phyloP scores from a whole-genome alignment of 2,888 invertebrate genomes.

The Chloroclysta siterata region DNA sequence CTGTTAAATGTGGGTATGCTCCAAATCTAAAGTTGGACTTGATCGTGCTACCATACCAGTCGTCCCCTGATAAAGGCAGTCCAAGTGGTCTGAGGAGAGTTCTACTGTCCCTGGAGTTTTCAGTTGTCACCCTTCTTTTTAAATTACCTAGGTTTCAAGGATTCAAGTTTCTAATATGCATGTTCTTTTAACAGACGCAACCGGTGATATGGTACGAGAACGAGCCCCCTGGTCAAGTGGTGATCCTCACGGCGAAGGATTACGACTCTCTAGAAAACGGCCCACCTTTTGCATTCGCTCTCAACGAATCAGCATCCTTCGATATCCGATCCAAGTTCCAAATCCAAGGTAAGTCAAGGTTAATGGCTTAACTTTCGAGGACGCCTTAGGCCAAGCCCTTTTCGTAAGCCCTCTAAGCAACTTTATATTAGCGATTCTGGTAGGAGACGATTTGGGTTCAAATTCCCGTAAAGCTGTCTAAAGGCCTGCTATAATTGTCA shows the following conservation, averaged over 20 bases:
- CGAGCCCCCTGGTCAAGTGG: conserved; percentile 87
- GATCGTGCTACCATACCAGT: too few relatives aligned
- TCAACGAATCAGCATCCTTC: conserved; percentile 87
- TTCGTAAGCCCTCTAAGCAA: conserved; percentile 7
- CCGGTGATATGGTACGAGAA: conserved; percentile 95
- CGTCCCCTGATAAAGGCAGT: too few relatives aligned
- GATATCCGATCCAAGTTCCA: conserved; percentile 89
- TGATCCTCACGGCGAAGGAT: conserved; percentile 90
- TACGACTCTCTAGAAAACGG: conserved; percentile 93
- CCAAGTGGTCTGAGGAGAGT: too few relatives aligned
- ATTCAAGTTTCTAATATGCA: not conserved
- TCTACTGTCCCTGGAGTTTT: too few relatives aligned
- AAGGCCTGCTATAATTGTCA: not conserved
- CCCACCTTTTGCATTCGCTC: conserved; percentile 91
- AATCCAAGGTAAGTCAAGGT: conserved; percentile 68
- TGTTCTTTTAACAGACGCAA: conserved; percentile 80
- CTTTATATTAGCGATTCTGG: conserved; percentile 14
- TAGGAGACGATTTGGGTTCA: conserved; percentile 1
- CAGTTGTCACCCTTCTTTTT: too few relatives aligned
- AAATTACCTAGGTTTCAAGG: too few relatives aligned
- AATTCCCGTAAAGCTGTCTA: not conserved
- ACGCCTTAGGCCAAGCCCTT: conserved; percentile 4
- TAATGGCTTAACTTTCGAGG: conserved; percentile 18
- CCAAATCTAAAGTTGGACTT: too few relatives aligned
- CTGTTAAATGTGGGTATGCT: too few relatives aligned